A percentile compares a stretch with the other conserved stretches of the same genome.
Conservation (phyloP, 2,113 vertebrate genomes). For the Chamaetylas fuelleborni region DNA sequence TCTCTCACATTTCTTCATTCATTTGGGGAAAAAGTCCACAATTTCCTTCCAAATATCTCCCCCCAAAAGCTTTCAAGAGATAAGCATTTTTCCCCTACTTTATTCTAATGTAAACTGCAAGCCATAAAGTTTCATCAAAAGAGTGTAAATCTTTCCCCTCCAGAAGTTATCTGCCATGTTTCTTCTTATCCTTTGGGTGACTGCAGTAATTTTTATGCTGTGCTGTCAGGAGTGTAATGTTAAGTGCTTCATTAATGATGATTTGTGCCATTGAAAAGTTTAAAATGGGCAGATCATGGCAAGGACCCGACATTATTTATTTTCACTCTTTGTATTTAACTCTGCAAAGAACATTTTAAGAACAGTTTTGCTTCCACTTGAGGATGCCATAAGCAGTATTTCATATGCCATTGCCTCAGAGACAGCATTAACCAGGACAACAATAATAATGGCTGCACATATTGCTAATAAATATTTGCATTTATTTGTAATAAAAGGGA, state of each 20-base stretch:
- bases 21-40: not conserved
- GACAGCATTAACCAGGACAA: slow-evolving; percentile 65
- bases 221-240: slow-evolving; percentile 69
- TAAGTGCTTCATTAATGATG: slow-evolving; percentile 78
- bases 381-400: slow-evolving; percentile 59
- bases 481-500: slow-evolving; percentile 54
- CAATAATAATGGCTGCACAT: slow-evolving; percentile 55
- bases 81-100: not conserved
- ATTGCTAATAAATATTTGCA: slow-evolving; percentile 69
- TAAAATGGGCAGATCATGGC: slow-evolving; percentile 71
- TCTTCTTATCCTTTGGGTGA: slow-evolving; percentile 68
- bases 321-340: slow-evolving; percentile 67
- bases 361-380: slow-evolving; percentile 62
- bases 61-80: slow-evolving; percentile 33
- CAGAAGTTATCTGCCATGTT: slow-evolving; percentile 54
- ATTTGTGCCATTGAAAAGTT: slow-evolving; percentile 69
- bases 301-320: slow-evolving; percentile 70
- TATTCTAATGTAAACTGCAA: slow-evolving; percentile 53
- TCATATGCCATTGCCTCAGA: slow-evolving; percentile 59
- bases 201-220: slow-evolving; percentile 67
- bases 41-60: slow-evolving; percentile 10
- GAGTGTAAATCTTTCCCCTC: slow-evolving; percentile 53
- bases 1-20: slow-evolving; percentile 25
- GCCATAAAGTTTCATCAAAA: slow-evolving; percentile 57
- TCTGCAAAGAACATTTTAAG: slow-evolving; percentile 59